Base-by-base conservation (phyloP, 2,113 vertebrate species). In the Piliocolobus tephrosceles region DNA sequence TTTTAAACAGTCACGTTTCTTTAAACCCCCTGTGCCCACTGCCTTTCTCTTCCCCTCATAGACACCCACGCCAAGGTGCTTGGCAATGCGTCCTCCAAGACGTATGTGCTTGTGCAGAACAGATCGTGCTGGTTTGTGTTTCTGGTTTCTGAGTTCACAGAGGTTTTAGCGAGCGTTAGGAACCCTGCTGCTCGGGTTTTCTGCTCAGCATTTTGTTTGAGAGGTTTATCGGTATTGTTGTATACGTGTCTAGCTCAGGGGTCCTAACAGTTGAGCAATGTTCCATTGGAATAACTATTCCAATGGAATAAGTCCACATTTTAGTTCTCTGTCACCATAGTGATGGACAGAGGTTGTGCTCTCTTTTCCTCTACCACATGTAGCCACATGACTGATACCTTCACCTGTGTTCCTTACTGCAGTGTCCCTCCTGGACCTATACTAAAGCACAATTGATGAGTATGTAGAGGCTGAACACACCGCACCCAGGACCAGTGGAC, bases 21-120 rank as follows among this genome's bases (percentile, higher is more conserved):
- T 82, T 10, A 78, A 50, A 38, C 38, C 40, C 32, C 12, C 7
- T 7, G 1, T 6, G 5, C 27, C 5, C 0, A 0, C 52, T 14
- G 1, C 16, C 50, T 32, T 70, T 57, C 23, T 47, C 43, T 68
- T 40, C 58, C 43, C 70, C 30, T 32, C 25, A 20, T 1, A 12
- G 64, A 45, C 2, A 7, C 30, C 47, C 25, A 5, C 0, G 20
- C 58, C 83, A 18, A 61, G 32, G 78, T 9, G 2, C 73, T 27
- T 20, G n/a, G 38, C 16, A 3, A 4, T 0, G 1, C 4, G 50
- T 70, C 73, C 38, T 57, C 35, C 2, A 20, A 57, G 83, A 66
- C 25, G 13, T 8, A 17, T 2, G 27, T 6, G 45, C 13, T 43
- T 78, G 64, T 11, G 8, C 61, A 61, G 17, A 66, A 43, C 1